Conservation (phyloP, 2,888 invertebrate species). For the Artemia sinica region DNA sequence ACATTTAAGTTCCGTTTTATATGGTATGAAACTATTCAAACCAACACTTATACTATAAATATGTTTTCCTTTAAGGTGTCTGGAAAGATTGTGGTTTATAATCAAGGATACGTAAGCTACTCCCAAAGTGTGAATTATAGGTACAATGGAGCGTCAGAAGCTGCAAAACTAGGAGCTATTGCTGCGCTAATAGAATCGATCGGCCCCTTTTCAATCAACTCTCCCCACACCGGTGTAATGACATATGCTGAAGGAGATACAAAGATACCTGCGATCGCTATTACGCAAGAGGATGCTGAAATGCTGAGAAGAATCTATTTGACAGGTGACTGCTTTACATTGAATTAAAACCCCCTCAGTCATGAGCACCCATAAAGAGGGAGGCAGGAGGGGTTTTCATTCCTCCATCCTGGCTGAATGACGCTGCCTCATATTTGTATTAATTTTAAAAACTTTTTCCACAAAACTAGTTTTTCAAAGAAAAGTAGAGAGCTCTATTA, state of each 20-base stretch:
- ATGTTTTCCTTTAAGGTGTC: conserved; percentile 32
- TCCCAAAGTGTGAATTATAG: conserved; percentile 48
- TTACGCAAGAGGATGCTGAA: conserved; percentile 59
- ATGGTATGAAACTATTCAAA: no score
- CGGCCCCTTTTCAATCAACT: conserved; percentile 54
- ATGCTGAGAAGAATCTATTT: conserved; percentile 46
- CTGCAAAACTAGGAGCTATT: conserved; percentile 53
- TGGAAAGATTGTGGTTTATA: conserved; percentile 61
- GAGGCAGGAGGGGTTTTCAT: no score
- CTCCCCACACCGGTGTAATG: conserved; percentile 59
- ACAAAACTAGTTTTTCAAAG: no score
- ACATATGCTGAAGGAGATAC: conserved; percentile 40
- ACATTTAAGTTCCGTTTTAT: no score
- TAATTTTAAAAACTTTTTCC: no score
- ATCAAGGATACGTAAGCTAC: conserved; percentile 47
- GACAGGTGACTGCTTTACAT: conserved; percentile 33
- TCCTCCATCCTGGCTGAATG: no score
- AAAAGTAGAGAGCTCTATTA: no score
- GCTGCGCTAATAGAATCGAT: conserved; percentile 51
- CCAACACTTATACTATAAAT: no score
- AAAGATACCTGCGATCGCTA: conserved; percentile 52
- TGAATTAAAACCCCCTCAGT: no score
- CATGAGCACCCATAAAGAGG: no score
- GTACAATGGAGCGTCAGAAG: conserved; percentile 44
- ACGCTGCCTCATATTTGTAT: no score